Evolutionary conservation across 1,140 invertebrate genomes (phyloP), one percentile per base, ranked within the genome.

Genomic region (Lepidotrigona ventralis): DNA sequence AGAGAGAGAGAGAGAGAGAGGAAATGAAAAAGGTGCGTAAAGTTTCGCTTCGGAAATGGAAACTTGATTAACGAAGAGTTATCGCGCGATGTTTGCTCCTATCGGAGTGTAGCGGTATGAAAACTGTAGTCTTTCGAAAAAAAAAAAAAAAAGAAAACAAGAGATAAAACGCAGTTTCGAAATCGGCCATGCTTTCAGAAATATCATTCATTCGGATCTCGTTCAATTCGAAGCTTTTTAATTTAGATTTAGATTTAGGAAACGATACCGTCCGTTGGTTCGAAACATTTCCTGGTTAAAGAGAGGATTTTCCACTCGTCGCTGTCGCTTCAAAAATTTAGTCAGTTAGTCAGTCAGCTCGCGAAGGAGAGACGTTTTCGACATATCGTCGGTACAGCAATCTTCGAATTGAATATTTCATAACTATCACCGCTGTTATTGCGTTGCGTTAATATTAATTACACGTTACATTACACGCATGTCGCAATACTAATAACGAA

Each of bases 31-130:
- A 14, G 14, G 9, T 54, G n/a, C 29, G n/a, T 46, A 6, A 39
- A 75, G 53, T 14, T 66, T 81, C 71, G 53, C 51, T 66, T 75
- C 33, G 71, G 26, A 33, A 81, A 64, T 63, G 53, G 19, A 63
- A 75, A 9, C 6, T 26, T 54, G 6, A 53, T 81, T 75, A 81
- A 81, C 66, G 71, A 81, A 54, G 71, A 81, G 29, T 74, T 66
- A 66, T 54, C 17, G 23, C 17, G 9, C 29, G 6, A 12, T n/a
- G 29, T 64, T 81, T 39, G 64, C 54, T 46, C 21, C 70, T 26
- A 53, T 60, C 39, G 26, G 63, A 21, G 21, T 17, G 12, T n/a
- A n/a, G n/a, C 9, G 53, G 29, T 2, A 33, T 26, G 17, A 33
- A 70, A 71, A 39, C 21, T 54, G 56, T 15, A 11, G 19, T 58